Conservation (phyloP, 2,113 vertebrate species). For the Clarias magur region DNA sequence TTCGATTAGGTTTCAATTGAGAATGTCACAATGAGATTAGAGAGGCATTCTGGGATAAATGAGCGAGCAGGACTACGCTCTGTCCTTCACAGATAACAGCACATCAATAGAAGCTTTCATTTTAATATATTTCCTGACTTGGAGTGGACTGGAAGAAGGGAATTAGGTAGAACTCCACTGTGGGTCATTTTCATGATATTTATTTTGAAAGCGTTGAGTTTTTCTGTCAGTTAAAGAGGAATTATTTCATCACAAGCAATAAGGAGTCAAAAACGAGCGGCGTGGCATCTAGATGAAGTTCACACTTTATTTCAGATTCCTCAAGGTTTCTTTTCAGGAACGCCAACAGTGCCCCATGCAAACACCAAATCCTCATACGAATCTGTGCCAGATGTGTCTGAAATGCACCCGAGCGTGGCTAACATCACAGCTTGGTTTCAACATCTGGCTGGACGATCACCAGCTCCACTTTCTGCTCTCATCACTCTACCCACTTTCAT, state of each 20-base stretch:
- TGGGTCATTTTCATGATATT: background rate
- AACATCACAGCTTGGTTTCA: background rate
- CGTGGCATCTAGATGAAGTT: background rate
- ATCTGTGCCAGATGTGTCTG: background rate
- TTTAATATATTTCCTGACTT: background rate
- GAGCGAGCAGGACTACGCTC: background rate
- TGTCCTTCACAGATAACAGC: background rate
- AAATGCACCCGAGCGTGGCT: background rate
- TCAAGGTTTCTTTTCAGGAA: background rate
- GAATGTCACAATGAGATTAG: slow-evolving; percentile 1
- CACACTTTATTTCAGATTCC: background rate
- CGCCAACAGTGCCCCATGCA: background rate
- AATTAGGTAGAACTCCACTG: background rate
- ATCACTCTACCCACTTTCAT: background rate
- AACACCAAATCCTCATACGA: background rate
- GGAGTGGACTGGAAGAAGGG: background rate
- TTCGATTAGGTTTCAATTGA: slow-evolving; percentile 1
- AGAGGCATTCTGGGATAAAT: background rate
- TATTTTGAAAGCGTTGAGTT: background rate
- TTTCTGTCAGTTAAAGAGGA: background rate
- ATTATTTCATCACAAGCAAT: background rate
- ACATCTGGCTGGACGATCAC: background rate
- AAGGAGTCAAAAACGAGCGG: background rate
- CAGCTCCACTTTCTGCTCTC: background rate
- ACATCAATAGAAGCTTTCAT: background rate